These are phyloP conservation scores for Sorex maritimensis DNA, from an alignment of 2,797 vertebrate species.

Conservation along the genomic window DNA sequence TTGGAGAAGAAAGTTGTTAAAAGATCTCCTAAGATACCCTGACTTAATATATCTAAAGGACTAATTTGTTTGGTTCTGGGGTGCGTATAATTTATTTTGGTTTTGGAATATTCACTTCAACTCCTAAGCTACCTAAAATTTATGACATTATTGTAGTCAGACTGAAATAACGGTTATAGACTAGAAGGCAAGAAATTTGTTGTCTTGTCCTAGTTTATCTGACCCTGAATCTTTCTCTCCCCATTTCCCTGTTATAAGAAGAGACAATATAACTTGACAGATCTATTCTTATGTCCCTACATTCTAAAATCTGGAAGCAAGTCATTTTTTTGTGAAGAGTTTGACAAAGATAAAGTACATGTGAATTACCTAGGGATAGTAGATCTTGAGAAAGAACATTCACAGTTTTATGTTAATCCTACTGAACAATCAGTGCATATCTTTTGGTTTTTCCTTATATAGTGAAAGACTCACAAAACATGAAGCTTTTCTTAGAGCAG, in stretches of 20 bases:
- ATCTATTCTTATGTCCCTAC: background rate
- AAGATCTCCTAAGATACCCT: conserved; percentile 1
- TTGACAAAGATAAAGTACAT: conserved; percentile 31
- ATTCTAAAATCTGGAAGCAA: conserved; percentile 24
- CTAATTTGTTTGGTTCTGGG: background rate
- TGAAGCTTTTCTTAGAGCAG: conserved; percentile 86
- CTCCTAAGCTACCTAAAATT: conserved; percentile 53
- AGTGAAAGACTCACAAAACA: conserved; percentile 87
- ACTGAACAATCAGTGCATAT: conserved; percentile 67
- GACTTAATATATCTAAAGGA: conserved; percentile 75
- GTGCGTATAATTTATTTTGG: conserved; percentile 6
- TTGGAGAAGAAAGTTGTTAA: background rate
- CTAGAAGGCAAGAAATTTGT: conserved; percentile 39
- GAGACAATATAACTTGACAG: background rate
- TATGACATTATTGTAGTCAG: background rate
- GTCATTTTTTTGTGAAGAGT: background rate
- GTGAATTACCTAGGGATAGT: background rate
- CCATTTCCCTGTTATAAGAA: background rate
- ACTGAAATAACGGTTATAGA: background rate
- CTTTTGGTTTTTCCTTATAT: conserved; percentile 85
- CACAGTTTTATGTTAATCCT: conserved; percentile 14
- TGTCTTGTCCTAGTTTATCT: background rate
- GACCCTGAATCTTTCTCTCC: background rate
- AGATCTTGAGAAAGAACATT: background rate
- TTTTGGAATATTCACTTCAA: conserved; percentile 34